Evolutionary conservation across 1,140 invertebrate species (phyloP).

Genomic region (Drosophila lini): DNA sequence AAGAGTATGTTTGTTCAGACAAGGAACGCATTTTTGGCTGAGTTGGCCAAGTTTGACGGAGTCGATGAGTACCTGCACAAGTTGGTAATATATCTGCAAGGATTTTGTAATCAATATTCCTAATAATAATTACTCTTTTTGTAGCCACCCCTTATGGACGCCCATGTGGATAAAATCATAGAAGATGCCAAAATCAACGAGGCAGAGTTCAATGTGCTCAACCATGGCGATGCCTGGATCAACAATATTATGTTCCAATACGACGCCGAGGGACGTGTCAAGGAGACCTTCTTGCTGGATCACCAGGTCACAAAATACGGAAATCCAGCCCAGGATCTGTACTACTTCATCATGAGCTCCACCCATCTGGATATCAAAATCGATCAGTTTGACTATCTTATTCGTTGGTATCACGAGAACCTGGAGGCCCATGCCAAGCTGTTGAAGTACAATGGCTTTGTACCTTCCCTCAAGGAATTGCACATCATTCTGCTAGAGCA

Average conservation of each 20-base stretch:
- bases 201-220: constrained; percentile 86
- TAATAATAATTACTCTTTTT: not conserved
- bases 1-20: constrained; percentile 2
- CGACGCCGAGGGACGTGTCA: constrained; percentile 83
- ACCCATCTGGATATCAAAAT: constrained; percentile 49
- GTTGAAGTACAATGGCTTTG: constrained; percentile 41
- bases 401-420: constrained; percentile 60
- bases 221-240: constrained; percentile 88
- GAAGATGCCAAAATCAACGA: constrained; percentile 59
- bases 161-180: constrained; percentile 29
- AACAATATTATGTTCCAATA: constrained; percentile 89
- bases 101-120: no score
- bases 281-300: constrained; percentile 85
- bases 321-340: constrained; percentile 52
- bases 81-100: constrained; percentile 26
- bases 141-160: constrained; percentile 10
- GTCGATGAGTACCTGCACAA: constrained; percentile 38
- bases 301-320: constrained; percentile 53
- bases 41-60: constrained; percentile 18
- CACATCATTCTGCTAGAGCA: constrained; percentile 48
- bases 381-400: constrained; percentile 53
- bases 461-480: constrained; percentile 48
- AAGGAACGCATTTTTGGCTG: not conserved
- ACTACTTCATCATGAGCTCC: constrained; percentile 53
- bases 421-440: constrained; percentile 26